Evolutionary conservation across 2,113 vertebrate species (phyloP).

Genomic region (Scytalopus superciliaris): DNA sequence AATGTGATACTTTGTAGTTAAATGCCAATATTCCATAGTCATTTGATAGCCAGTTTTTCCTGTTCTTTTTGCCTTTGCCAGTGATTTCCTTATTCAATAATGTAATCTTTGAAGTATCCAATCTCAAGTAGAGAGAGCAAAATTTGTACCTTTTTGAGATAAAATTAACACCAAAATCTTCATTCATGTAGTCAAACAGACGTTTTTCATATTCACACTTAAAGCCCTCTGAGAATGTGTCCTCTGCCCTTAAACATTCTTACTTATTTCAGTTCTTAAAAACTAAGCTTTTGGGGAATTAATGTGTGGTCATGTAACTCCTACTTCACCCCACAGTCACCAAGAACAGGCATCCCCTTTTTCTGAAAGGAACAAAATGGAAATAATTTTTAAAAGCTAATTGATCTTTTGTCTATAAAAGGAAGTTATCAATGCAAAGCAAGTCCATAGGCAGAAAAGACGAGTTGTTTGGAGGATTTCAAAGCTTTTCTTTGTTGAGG

Average conservation of each 20-base stretch:
- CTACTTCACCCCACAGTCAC: not conserved
- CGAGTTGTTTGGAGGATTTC: not conserved
- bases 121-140: not conserved
- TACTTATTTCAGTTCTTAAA: not conserved
- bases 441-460: not conserved
- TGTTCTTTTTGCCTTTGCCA: not conserved
- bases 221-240: not conserved
- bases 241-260: not conserved
- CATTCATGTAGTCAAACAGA: not conserved
- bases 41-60: not conserved
- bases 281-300: not conserved
- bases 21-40: not conserved
- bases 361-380: not conserved
- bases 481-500: not conserved
- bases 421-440: not conserved
- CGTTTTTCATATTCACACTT: not conserved
- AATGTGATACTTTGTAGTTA: not conserved
- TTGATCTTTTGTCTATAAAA: not conserved
- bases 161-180: not conserved
- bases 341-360: not conserved
- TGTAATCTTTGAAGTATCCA: not conserved
- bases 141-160: not conserved
- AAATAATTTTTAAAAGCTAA: not conserved
- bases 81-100: not conserved
- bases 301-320: not conserved